These are phyloP conservation scores for Hemichromis elongatus DNA, from an alignment of 2,113 vertebrate species.

Conservation along the genomic window DNA sequence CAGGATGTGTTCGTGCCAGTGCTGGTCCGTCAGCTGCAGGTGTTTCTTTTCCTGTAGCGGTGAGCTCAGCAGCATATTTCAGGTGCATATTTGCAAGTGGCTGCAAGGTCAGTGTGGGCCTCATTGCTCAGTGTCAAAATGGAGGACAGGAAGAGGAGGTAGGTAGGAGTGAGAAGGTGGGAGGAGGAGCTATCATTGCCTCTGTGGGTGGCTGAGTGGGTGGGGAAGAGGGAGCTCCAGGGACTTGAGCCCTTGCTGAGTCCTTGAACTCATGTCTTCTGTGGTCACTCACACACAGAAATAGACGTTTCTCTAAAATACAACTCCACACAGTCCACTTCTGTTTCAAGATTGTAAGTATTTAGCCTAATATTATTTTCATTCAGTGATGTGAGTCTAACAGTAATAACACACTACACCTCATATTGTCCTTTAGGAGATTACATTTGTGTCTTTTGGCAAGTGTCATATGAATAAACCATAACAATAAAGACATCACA, in stretches of 20 bases:
- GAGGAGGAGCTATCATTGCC: constrained; percentile 29
- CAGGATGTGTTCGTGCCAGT: neutral
- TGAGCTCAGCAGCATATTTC: neutral
- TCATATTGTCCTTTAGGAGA: neutral
- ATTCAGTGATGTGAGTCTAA: neutral
- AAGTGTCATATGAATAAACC: neutral
- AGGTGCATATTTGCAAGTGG: constrained; percentile 4
- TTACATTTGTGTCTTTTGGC: neutral
- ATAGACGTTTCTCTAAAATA: neutral
- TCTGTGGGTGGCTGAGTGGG: neutral
- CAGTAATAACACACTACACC: neutral
- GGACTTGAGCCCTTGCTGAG: constrained; percentile 30
- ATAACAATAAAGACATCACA: neutral
- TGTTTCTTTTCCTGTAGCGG: neutral
- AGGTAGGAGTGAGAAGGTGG: neutral
- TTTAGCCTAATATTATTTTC: neutral
- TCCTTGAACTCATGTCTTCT: constrained; percentile 51
- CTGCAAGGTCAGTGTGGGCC: constrained; percentile 48
- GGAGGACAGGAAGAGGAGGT: constrained; percentile 27
- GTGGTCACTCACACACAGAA: neutral
- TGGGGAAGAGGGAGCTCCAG: neutral
- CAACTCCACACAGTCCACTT: neutral
- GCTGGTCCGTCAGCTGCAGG: neutral
- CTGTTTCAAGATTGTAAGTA: neutral
- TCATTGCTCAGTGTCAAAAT: constrained; percentile 41